phyloP scores from a whole-genome alignment of 2,888 invertebrate genomes.

The Achlya flavicornis region DNA sequence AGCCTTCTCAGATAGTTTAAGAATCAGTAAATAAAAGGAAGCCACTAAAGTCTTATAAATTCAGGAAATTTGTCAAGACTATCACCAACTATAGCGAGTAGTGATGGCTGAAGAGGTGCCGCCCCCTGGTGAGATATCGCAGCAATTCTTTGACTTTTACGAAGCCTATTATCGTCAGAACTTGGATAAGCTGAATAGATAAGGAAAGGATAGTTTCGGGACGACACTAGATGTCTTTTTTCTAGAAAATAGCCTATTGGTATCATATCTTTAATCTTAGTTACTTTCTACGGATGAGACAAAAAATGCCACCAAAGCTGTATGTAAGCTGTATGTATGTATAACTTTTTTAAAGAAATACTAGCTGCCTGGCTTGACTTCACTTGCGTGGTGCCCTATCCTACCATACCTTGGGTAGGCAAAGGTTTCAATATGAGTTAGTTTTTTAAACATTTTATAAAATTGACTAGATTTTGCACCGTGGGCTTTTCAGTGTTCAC shows the following conservation, averaged over 20 bases:
- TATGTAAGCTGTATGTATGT: too few species aligned
- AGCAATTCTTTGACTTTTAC: background rate
- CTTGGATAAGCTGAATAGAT: background rate
- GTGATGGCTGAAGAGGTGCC: background rate
- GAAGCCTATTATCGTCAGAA: constrained; percentile 4
- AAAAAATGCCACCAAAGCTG: background rate
- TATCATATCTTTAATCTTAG: background rate
- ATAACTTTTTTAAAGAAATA: too few species aligned
- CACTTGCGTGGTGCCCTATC: too few species aligned
- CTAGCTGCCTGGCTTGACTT: too few species aligned
- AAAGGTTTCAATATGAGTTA: too few species aligned
- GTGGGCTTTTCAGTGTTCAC: too few species aligned
- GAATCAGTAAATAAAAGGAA: too few species aligned
- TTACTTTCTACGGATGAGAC: background rate
- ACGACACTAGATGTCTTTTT: background rate
- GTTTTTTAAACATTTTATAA: too few species aligned
- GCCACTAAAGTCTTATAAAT: background rate
- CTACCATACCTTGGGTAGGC: too few species aligned
- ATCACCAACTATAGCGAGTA: background rate
- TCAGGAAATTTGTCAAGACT: background rate
- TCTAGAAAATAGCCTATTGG: background rate
- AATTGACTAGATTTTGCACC: too few species aligned
- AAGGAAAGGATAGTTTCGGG: background rate
- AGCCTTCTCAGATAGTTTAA: too few species aligned
- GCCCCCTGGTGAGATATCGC: background rate